These are phyloP conservation scores for Acrobasis suavella DNA, from an alignment of 2,888 invertebrate genomes.

Conservation along the genomic window DNA sequence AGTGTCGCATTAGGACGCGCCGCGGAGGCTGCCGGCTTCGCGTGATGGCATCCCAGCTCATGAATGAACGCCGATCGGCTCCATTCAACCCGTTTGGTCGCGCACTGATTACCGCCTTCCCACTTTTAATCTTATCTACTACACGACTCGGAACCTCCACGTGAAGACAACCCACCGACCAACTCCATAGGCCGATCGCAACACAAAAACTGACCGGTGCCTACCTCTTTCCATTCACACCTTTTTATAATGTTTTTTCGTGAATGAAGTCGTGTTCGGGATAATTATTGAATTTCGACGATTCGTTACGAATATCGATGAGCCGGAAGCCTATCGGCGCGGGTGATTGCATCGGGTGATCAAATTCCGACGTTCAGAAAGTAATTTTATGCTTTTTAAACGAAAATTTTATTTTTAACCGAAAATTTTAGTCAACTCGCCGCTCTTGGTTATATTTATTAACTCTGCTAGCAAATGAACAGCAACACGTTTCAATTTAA, in stretches of 20 bases:
- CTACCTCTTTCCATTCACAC: constrained; percentile 80
- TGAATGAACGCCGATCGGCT: constrained; percentile 70
- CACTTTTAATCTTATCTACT: constrained; percentile 77
- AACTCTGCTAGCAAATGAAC: neutral
- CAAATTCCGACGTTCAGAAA: constrained; percentile 73
- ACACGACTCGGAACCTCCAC: constrained; percentile 58
- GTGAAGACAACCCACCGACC: constrained; percentile 48
- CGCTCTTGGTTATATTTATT: constrained; percentile 7
- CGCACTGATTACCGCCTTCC: constrained; percentile 76
- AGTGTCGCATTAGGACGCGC: constrained; percentile 31
- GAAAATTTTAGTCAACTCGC: constrained; percentile 36
- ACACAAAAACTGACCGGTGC: constrained; percentile 69
- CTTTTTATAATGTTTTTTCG: constrained; percentile 76
- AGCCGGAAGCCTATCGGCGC: constrained; percentile 77
- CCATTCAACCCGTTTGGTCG: constrained; percentile 79
- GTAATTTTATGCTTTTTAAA: constrained; percentile 80
- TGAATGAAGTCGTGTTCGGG: constrained; percentile 82
- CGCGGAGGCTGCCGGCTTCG: constrained; percentile 41
- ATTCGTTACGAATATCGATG: constrained; percentile 82
- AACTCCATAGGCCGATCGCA: constrained; percentile 45
- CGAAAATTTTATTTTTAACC: constrained; percentile 58
- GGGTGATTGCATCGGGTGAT: constrained; percentile 73
- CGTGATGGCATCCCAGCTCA: constrained; percentile 75
- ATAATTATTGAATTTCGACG: constrained; percentile 81
- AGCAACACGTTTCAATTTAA: neutral